These are phyloP conservation scores for Aphelenchoides fujianensis DNA, from an alignment of 1,140 invertebrate genomes.

Conservation along the genomic window DNA sequence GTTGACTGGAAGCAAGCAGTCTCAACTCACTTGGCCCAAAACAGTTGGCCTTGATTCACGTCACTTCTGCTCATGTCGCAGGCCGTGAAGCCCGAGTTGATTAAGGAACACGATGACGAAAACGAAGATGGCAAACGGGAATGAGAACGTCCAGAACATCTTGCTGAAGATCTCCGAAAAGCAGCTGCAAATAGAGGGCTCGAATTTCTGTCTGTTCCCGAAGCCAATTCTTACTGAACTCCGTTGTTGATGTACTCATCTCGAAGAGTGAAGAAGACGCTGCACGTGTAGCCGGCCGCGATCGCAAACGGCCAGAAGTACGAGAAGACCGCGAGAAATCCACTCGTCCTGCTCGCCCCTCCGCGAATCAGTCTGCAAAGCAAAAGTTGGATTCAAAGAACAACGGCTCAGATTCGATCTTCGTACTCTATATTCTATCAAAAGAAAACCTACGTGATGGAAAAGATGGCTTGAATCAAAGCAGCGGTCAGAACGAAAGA, in stretches of 20 bases:
- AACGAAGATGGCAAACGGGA: constrained; percentile 12
- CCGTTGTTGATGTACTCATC: constrained; percentile 18
- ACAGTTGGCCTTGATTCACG: constrained; percentile 14
- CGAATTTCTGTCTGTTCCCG: not conserved
- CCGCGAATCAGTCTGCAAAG: constrained; percentile 13
- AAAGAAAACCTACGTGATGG: not conserved
- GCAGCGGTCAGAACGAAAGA: not conserved
- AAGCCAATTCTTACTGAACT: constrained; percentile 4
- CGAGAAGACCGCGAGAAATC: not conserved
- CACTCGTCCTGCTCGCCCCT: not conserved
- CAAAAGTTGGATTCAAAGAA: not conserved
- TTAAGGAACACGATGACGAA: not conserved
- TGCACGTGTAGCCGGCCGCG: not conserved
- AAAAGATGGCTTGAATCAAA: not conserved
- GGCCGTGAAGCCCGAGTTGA: constrained; percentile 3
- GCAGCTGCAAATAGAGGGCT: constrained; percentile 8
- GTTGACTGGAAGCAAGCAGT: not conserved
- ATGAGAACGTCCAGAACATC: constrained; percentile 11
- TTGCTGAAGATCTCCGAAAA: constrained; percentile 9
- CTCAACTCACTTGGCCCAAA: constrained; percentile 7
- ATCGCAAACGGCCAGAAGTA: constrained; percentile 1
- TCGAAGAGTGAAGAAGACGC: constrained; percentile 10
- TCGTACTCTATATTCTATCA: too few species aligned
- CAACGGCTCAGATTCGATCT: too few species aligned
- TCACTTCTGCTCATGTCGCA: not conserved